Percentiles rank a stretch among this genome's conserved stretches.
phyloP scores from a whole-genome alignment of 2,797 vertebrate genomes.

The Champsocephalus gunnari region DNA sequence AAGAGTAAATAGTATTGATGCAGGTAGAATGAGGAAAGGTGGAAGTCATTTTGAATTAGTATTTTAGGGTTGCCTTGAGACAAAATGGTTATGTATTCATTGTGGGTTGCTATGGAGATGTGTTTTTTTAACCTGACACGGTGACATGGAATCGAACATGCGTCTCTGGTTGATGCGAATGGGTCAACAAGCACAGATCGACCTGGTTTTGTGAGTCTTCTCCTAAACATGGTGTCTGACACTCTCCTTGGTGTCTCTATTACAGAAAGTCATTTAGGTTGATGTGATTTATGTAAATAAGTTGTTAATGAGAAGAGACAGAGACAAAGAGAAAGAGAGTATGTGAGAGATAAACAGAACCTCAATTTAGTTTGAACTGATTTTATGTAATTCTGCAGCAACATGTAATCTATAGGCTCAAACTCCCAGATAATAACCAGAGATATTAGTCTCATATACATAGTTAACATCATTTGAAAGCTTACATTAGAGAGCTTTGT shows the following conservation, averaged over 20 bases:
- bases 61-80: slow-evolving; percentile 39
- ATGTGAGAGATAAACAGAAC: not conserved
- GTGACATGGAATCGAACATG: slow-evolving; percentile 21
- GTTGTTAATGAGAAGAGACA: not conserved
- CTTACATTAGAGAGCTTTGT: not conserved
- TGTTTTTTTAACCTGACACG: slow-evolving; percentile 21
- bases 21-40: slow-evolving; percentile 55
- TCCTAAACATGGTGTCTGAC: not conserved
- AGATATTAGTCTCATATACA: not conserved
- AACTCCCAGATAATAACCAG: slow-evolving; percentile 1
- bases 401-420: too few relatives aligned
- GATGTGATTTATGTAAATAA: not conserved
- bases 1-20: slow-evolving; percentile 81
- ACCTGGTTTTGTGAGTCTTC: slow-evolving; percentile 7
- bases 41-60: slow-evolving; percentile 46
- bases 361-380: not conserved
- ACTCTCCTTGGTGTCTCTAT: slow-evolving; percentile 6
- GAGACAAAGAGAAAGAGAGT: not conserved
- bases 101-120: slow-evolving; percentile 40
- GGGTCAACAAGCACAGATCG: slow-evolving; percentile 17
- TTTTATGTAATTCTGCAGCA: slow-evolving; percentile 3
- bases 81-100: slow-evolving; percentile 50
- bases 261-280: not conserved
- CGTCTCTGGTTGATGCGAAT: not conserved
- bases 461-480: slow-evolving; percentile 8